Evolutionary conservation across 2,888 invertebrate genomes (phyloP).

Genomic region (Pyrrhosoma nymphula): DNA sequence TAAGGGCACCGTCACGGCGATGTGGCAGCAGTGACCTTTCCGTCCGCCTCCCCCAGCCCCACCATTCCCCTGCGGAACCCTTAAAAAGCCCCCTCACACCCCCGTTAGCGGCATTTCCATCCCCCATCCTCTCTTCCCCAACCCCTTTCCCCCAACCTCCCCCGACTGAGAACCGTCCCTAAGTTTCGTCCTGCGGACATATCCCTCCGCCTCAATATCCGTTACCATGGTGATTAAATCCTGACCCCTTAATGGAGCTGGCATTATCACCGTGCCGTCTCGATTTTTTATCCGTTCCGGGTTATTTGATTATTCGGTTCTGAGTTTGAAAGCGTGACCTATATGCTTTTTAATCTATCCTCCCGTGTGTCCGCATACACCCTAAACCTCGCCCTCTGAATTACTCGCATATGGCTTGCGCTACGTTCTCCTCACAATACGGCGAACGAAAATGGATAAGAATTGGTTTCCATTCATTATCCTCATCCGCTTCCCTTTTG

Average conservation of each 20-base stretch:
- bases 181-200: neutral
- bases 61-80: neutral
- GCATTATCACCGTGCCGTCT: slow-evolving; percentile 40
- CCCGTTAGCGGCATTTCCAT: no score
- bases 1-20: slow-evolving; percentile 57
- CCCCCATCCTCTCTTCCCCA: neutral
- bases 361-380: neutral
- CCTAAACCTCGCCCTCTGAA: no score
- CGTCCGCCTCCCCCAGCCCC: neutral
- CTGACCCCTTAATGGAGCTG: slow-evolving; percentile 51
- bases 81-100: neutral
- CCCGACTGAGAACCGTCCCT: neutral
- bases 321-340: slow-evolving; percentile 36
- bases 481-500: neutral
- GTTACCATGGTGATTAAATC: slow-evolving; percentile 46
- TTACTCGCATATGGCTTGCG: no score
- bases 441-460: neutral
- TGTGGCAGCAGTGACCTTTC: slow-evolving; percentile 46
- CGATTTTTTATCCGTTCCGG: slow-evolving; percentile 34
- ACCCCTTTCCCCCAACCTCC: neutral
- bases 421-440: no score
- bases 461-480: slow-evolving; percentile 16
- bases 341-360: slow-evolving; percentile 24
- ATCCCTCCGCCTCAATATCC: slow-evolving; percentile 17
- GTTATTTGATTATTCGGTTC: slow-evolving; percentile 32